phyloP scores from a whole-genome alignment of 2,888 invertebrate species.

The Aphidius colemani region DNA sequence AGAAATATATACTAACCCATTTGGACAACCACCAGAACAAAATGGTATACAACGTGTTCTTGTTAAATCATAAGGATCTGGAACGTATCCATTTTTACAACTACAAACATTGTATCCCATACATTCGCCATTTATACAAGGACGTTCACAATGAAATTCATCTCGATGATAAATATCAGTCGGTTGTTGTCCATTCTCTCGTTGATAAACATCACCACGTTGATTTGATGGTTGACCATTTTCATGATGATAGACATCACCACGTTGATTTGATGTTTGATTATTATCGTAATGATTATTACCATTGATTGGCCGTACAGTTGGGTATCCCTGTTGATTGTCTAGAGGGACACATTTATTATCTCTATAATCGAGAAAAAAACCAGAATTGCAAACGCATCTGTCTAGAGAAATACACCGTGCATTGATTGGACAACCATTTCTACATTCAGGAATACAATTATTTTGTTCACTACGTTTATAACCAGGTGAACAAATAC shows the following conservation, averaged over 20 bases:
- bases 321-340: background rate
- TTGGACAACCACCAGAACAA: slow-evolving; percentile 74
- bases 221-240: background rate
- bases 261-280: slow-evolving; percentile 1
- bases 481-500: slow-evolving; percentile 45
- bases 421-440: slow-evolving; percentile 59
- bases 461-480: slow-evolving; percentile 44
- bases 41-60: slow-evolving; percentile 64
- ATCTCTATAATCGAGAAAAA: slow-evolving; percentile 60
- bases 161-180: slow-evolving; percentile 3
- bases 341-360: slow-evolving; percentile 22
- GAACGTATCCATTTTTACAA: slow-evolving; percentile 58
- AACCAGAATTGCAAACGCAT: slow-evolving; percentile 65
- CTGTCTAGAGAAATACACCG: slow-evolving; percentile 63
- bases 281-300: slow-evolving; percentile 1
- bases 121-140: slow-evolving; percentile 63
- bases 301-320: background rate
- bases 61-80: slow-evolving; percentile 47
- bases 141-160: slow-evolving; percentile 51
- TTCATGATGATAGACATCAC: background rate
- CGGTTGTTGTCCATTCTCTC: background rate
- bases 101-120: slow-evolving; percentile 58
- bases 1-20: slow-evolving; percentile 60
- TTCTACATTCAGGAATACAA: slow-evolving; percentile 40
- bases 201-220: slow-evolving; percentile 1